phyloP scores from a whole-genome alignment of 30 jellyfish, hydroid and myxozoan species.

The Catostylus mosaicus region DNA sequence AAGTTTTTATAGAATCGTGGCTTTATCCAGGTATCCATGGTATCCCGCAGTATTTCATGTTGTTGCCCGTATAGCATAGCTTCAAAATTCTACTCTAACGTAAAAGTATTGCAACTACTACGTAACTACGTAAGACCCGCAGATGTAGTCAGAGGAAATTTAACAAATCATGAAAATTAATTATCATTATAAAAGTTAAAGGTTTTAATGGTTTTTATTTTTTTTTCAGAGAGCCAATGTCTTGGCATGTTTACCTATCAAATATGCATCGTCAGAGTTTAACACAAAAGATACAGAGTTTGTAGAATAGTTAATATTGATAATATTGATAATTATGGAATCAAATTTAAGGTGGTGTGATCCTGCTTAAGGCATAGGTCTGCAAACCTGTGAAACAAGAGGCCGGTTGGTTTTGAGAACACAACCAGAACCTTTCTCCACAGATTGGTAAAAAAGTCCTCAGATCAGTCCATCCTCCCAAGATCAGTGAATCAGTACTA shows the following conservation, averaged over 20 bases:
- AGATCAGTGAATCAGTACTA: too few relatives aligned
- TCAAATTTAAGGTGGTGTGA: too few relatives aligned
- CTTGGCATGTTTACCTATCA: conserved; percentile 68
- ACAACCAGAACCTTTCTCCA: too few relatives aligned
- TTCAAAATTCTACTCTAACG: neutral
- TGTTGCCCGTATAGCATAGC: too few relatives aligned
- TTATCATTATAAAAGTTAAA: neutral
- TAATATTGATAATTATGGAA: too few relatives aligned
- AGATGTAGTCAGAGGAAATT: neutral
- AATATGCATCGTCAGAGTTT: conserved; percentile 48
- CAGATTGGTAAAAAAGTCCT: too few relatives aligned
- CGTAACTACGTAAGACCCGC: neutral
- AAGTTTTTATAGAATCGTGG: neutral
- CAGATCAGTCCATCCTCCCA: too few relatives aligned
- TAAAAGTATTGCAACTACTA: neutral
- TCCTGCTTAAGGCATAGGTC: too few relatives aligned
- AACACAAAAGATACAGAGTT: conserved; percentile 64
- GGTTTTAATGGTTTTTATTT: neutral
- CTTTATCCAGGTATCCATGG: neutral
- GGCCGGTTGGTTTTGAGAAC: too few relatives aligned
- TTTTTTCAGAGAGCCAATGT: conserved; percentile 55
- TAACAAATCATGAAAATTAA: neutral
- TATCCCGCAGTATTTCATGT: neutral
- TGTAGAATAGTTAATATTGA: conserved; percentile 23
- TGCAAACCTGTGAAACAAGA: too few relatives aligned